These are phyloP conservation scores for Rhipidura dahli DNA, from an alignment of 2,113 vertebrate genomes.

Conservation along the genomic window DNA sequence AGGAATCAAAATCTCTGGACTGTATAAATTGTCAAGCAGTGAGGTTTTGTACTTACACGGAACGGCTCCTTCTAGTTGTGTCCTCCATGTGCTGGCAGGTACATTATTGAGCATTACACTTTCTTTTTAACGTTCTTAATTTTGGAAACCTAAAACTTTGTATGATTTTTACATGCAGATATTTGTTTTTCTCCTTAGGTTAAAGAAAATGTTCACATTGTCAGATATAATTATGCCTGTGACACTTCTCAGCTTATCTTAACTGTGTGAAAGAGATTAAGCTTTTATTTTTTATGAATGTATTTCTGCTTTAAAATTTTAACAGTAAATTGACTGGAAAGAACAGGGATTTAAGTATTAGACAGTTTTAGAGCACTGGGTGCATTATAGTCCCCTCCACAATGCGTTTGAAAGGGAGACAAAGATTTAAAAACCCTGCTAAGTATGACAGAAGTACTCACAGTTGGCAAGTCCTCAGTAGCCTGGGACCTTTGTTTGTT, in stretches of 20 bases:
- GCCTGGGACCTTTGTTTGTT: not conserved
- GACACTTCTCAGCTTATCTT: not conserved
- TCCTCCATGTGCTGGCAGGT: conserved; percentile 79
- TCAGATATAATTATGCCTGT: not conserved
- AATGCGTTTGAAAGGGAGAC: not conserved
- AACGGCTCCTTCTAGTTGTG: conserved; percentile 76
- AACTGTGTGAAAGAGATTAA: not conserved
- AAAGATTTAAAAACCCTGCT: not conserved
- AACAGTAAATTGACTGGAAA: not conserved
- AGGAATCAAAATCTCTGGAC: conserved; percentile 72
- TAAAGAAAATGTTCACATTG: not conserved
- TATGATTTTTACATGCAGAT: not conserved
- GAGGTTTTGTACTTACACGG: conserved; percentile 77
- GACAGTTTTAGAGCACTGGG: not conserved
- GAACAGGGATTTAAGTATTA: not conserved
- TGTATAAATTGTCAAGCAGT: conserved; percentile 66
- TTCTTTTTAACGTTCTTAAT: not conserved
- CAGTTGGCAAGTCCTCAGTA: not conserved
- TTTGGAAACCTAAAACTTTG: not conserved
- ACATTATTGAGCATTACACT: not conserved
- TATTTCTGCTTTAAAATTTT: not conserved
- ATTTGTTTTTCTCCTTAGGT: not conserved
- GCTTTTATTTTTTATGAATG: not conserved
- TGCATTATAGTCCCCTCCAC: not conserved
- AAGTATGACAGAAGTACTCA: not conserved